Evolutionary conservation across 2,888 invertebrate species (phyloP), one percentile per base, ranked within the genome.

Genomic region (Cheilosia variabilis): DNA sequence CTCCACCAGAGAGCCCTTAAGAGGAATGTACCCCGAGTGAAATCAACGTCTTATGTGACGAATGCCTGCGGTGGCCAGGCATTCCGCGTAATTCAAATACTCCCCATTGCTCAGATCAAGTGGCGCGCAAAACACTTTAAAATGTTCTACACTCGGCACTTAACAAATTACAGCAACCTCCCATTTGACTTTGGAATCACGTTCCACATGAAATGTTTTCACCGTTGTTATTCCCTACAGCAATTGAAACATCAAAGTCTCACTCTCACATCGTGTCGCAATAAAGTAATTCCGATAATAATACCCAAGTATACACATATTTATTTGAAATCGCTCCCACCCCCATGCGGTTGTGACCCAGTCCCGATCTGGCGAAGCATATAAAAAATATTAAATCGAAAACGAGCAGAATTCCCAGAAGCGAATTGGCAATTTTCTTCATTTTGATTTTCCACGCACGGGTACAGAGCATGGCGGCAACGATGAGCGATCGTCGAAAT

Each of bases 381-480:
- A 19, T 58, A 43, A 19, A 31, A 72, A 78, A 66, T 43, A 69
- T 79, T 77, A 62, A 77, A 83, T 73, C 63, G 79, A 83, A 83
- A 83, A 79, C 57, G 55, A 52, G 50, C 9, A 4, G 41, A 71
- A 71, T 34, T 57, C 71, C 65, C 57, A 58, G 47, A 76, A 63
- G 68, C 57, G 57, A 79, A 73, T 83, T 83, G 83, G 37, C 79
- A 79, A 83, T 78, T 79, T 73, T 83, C 52, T 24, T 52, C 53
- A 79, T 79, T 73, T 73, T 52, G 72, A 78, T 78, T 73, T 66
- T 60, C 71, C 17, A 43, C 34, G 45, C 45, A 50, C n/a, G 24
- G 27, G 4, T 37, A 10, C 13, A 43, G 31, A 7, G 31, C 6
- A 31, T 7, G 31, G 31, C 65, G 24, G 22, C 57, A 45, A 27